Conservation (phyloP, 1,140 invertebrate genomes). For the Limonius californicus region DNA sequence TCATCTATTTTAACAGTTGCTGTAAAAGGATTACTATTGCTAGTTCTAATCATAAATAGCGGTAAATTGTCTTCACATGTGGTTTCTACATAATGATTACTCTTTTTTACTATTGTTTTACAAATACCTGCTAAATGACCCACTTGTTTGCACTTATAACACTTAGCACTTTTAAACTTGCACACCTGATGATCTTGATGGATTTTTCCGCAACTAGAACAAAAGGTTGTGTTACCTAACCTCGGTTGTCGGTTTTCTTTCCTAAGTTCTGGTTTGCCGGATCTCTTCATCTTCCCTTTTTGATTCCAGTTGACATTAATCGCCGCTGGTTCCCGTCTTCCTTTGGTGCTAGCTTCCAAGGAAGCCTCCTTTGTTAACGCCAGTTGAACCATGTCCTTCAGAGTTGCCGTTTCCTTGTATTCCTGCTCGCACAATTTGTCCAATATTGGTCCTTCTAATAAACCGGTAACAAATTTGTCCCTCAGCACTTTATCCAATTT, state of each 20-base stretch:
- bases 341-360: too few species aligned
- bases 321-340: too few species aligned
- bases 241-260: neutral
- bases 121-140: conserved; percentile 7
- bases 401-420: neutral
- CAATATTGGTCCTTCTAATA: neutral
- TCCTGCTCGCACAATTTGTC: neutral
- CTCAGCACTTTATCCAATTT: neutral
- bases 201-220: neutral
- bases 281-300: neutral
- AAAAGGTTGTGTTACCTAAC: neutral
- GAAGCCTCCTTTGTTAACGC: neutral
- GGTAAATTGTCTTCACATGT: neutral
- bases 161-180: neutral
- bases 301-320: too few species aligned
- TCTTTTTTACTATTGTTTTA: neutral
- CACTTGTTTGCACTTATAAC: neutral
- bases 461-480: conserved; percentile 16
- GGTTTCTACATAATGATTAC: neutral
- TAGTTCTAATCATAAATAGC: neutral
- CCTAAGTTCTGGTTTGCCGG: too few species aligned
- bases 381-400: neutral
- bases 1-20: neutral
- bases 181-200: neutral
- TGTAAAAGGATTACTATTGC: neutral